Percentiles rank a stretch among this genome's conserved stretches.
phyloP scores from a whole-genome alignment of 2,888 invertebrate species.

The Byasa hedistus region DNA sequence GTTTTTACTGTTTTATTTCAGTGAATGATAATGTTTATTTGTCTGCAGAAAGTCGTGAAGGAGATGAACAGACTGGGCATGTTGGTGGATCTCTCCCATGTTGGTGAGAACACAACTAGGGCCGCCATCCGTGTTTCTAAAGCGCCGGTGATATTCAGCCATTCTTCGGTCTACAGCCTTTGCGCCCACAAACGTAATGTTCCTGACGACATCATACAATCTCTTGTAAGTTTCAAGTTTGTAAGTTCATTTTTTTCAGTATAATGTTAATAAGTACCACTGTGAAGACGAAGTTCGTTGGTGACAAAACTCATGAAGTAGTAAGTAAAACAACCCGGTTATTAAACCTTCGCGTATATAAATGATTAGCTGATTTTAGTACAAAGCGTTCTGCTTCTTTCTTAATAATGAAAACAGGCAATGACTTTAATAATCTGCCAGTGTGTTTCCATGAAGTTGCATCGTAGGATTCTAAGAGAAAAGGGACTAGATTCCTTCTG shows the following conservation, averaged over 20 bases:
- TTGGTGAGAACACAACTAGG: constrained; percentile 84
- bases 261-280: no score
- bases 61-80: constrained; percentile 91
- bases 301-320: no score
- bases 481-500: no score
- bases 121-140: constrained; percentile 83
- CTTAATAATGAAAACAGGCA: no score
- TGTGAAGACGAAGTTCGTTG: no score
- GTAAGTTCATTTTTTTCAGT: background rate
- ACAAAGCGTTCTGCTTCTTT: no score
- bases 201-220: constrained; percentile 82
- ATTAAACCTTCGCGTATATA: no score
- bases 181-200: constrained; percentile 87
- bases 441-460: no score
- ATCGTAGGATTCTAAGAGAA: no score
- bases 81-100: constrained; percentile 87
- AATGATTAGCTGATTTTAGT: no score
- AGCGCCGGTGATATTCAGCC: constrained; percentile 88
- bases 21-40: constrained; percentile 27
- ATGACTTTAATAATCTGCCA: no score
- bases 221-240: constrained; percentile 61
- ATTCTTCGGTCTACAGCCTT: constrained; percentile 86
- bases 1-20: background rate
- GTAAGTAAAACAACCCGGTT: no score
- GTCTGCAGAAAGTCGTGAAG: constrained; percentile 82